Base-by-base conservation (phyloP, 2,888 invertebrate genomes). In the Lasioglossum morio region DNA sequence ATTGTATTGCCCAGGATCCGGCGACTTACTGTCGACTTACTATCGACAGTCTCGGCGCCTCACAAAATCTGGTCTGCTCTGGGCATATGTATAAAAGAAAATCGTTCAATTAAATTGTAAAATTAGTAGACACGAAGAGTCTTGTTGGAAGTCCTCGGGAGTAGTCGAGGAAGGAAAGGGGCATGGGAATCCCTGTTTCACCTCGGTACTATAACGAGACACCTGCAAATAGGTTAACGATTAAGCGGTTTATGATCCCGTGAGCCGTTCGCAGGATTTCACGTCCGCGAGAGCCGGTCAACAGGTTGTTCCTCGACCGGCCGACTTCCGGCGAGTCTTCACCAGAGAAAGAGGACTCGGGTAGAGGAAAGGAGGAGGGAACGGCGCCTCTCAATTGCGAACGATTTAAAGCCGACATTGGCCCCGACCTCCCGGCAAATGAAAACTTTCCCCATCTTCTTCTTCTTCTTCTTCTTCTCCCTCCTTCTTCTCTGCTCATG, bases 391-490 rank as follows among this genome's bases (percentile, higher is more conserved):
- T 90, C 88, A 91, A 91, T 91, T 84, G 90, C 88, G 82, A 87
- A 89, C 90, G 90, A 91, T 91, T 91, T 91, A 90, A 90, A 82
- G 79, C 85, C 85, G 81, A 84, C 90, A 87, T 90, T 90, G 88
- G 86, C 89, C 89, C 81, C 85, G 87, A 89, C 89, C 90, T 90
- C 86, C 75, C 86, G 77, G 87, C 87, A 85, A 89, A 90, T 90
- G 89, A 90, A 90, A 90, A 90, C 90, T 90, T 90, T 90, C 86
- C 81, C 88, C 86, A 85, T 90, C 90, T 87, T 87, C 90, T 84
- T 85, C 84, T 77, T 72, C 82, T 79, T 77, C 78, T 48, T 81
- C 74, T 69, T 70, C 78, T 48, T 81, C 74, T 69, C 63, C 72
- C 74, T 72, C 63, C 70, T 43, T 53, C 81, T 81, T 81, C 82